Conservation (phyloP, 30 jellyfish, hydroid and myxozoan species). For the Chrysaora quinquecirrha region DNA sequence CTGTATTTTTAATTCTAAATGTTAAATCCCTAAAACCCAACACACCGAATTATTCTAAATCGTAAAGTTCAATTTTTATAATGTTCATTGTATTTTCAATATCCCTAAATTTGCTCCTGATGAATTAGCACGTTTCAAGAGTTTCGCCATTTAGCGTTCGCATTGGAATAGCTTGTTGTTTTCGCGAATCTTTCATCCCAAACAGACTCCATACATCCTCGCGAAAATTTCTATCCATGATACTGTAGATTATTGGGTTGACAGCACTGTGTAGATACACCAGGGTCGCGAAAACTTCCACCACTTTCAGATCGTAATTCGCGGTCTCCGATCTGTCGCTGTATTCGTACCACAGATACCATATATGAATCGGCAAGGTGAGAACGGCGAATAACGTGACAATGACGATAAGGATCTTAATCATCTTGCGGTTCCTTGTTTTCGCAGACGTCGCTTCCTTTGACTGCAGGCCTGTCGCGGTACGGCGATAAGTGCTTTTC, state of each 20-base stretch:
- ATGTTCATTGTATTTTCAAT: too few species aligned
- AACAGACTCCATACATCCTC: slow-evolving; percentile 50
- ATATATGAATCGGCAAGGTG: slow-evolving; percentile 72
- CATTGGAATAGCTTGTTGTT: slow-evolving; percentile 36
- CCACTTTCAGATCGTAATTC: slow-evolving; percentile 22
- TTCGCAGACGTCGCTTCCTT: background rate
- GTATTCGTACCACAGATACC: slow-evolving; percentile 80
- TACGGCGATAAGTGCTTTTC: slow-evolving; percentile 37
- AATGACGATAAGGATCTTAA: slow-evolving; percentile 61
- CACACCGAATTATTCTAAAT: too few species aligned
- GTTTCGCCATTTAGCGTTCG: slow-evolving; percentile 47
- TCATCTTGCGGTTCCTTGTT: slow-evolving; percentile 51
- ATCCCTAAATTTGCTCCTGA: too few species aligned
- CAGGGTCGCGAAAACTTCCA: slow-evolving; percentile 75
- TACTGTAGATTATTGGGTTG: slow-evolving; percentile 75
- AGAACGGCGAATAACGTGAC: slow-evolving; percentile 70
- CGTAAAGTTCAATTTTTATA: too few species aligned
- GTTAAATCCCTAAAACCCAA: too few species aligned
- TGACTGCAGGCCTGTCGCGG: background rate
- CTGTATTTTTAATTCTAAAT: too few species aligned
- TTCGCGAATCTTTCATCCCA: background rate
- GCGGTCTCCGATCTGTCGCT: slow-evolving; percentile 39
- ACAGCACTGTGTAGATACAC: slow-evolving; percentile 77
- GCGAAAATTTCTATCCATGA: slow-evolving; percentile 74
- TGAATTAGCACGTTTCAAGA: too few species aligned